Evolutionary conservation across 2,113 vertebrate genomes (phyloP), one percentile per base, ranked within the genome.

Genomic region (Callipepla californica): DNA sequence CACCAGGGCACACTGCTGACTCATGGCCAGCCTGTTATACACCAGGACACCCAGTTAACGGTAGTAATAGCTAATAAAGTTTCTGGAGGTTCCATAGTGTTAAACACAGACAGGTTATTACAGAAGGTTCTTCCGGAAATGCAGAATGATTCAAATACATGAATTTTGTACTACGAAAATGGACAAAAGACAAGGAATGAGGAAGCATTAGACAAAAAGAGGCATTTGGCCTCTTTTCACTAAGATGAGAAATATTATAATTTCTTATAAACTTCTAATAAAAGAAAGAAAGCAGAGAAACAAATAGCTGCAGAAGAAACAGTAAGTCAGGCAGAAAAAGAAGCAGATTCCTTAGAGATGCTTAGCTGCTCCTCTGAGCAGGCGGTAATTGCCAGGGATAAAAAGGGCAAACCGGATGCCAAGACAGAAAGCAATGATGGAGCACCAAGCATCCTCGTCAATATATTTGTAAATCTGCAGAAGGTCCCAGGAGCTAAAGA

Each of bases 391-490:
- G 61, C 30, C 70, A 73, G 47, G 50, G 68, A 79, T 90, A 81
- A 83, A 92, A 85, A 85, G 26, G 90, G 13, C 18, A 89, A 79
- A 86, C 75, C 51, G 38, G 55, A 77, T 82, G 81, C 53, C 70
- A 89, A 70, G 51, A 80, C 40, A 89, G 82, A 89, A 90, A 85
- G 38, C 40, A 58, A n/a, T 80, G 91, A 89, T 70, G 55, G 40
- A 92, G 65, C 53, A 74, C 51, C 51, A 55, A 80, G 32, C 7
- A 47, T 32, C 38, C 86, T 85, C 44, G 63, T 81, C 63, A 87
- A 80, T 87, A 55, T 59, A 94, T 80, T 90, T 93, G 67, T 92
- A 95, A 95, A 85, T 81, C 66, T 94, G 16, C 26, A 93, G 42
- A 70, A 87, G 63, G 58, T 92, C 75, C n/a, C 30, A 3, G 10